Conservation (phyloP, 92 coral and sea anemone species). For the Zoanthus gigantus region DNA sequence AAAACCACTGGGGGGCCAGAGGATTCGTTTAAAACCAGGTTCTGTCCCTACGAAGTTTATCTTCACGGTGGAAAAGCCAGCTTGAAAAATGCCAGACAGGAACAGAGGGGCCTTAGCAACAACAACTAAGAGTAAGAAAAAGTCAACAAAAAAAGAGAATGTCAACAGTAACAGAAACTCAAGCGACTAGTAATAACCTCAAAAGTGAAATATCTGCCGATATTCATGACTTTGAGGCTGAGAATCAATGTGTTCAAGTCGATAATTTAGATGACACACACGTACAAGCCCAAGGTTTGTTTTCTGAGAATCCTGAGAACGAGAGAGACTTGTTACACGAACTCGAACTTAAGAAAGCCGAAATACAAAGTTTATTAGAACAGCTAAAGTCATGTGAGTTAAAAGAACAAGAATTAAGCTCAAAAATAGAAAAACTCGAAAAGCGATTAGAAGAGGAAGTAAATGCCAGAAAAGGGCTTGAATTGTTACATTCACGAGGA, state of each 20-base stretch:
- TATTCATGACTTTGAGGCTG: neutral
- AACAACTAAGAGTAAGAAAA: neutral
- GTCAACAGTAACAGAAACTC: neutral
- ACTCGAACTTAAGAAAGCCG: slow-evolving; percentile 1
- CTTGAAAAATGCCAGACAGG: neutral
- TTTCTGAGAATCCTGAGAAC: neutral
- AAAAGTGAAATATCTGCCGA: neutral
- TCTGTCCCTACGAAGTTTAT: slow-evolving; percentile 16
- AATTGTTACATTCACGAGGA: slow-evolving; percentile 1
- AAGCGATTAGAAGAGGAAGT: slow-evolving; percentile 6
- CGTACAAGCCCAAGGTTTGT: neutral
- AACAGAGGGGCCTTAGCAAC: neutral
- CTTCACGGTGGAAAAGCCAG: slow-evolving; percentile 16
- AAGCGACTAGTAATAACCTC: neutral
- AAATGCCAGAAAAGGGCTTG: slow-evolving; percentile 14
- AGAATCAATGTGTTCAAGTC: neutral
- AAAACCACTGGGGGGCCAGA: slow-evolving; percentile 8
- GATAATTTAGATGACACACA: neutral
- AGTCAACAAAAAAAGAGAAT: neutral
- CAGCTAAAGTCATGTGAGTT: neutral
- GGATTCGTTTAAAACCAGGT: slow-evolving; percentile 13
- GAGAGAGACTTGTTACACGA: slow-evolving; percentile 7
- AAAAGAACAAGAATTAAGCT: slow-evolving; percentile 7
- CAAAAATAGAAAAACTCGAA: slow-evolving; percentile 4
- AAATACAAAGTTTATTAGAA: no score